phyloP scores from a whole-genome alignment of 2,888 invertebrate genomes.

The Dasypolia templi region DNA sequence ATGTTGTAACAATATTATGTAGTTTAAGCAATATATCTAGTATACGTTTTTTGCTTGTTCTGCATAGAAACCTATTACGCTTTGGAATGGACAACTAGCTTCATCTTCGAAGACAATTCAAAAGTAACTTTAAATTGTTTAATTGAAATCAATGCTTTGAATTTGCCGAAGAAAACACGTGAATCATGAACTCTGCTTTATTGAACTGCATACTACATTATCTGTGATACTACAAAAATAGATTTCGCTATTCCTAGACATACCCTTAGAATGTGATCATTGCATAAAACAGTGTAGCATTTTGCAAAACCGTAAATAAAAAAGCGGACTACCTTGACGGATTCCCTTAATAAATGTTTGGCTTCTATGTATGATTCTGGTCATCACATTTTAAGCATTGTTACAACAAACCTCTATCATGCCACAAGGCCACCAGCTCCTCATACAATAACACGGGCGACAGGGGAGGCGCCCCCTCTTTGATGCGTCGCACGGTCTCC shows the following conservation, averaged over 20 bases:
- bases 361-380: neutral
- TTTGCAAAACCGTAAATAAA: too few relatives aligned
- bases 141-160: neutral
- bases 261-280: neutral
- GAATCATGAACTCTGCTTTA: neutral
- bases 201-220: neutral
- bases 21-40: too few relatives aligned
- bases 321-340: neutral
- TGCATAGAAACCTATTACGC: neutral
- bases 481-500: constrained; percentile 79
- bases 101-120: neutral
- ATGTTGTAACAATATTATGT: neutral
- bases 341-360: neutral
- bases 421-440: constrained; percentile 82
- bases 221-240: too few relatives aligned
- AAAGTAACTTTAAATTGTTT: neutral
- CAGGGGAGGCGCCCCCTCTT: constrained; percentile 83
- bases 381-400: neutral
- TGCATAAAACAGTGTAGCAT: neutral
- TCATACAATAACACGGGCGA: constrained; percentile 84
- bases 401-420: constrained; percentile 80
- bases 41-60: neutral
- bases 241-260: neutral
- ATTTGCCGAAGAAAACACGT: neutral
- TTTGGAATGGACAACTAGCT: neutral